Evolutionary conservation across 1,140 invertebrate genomes (phyloP).

Genomic region (Chlorops oryzae): DNA sequence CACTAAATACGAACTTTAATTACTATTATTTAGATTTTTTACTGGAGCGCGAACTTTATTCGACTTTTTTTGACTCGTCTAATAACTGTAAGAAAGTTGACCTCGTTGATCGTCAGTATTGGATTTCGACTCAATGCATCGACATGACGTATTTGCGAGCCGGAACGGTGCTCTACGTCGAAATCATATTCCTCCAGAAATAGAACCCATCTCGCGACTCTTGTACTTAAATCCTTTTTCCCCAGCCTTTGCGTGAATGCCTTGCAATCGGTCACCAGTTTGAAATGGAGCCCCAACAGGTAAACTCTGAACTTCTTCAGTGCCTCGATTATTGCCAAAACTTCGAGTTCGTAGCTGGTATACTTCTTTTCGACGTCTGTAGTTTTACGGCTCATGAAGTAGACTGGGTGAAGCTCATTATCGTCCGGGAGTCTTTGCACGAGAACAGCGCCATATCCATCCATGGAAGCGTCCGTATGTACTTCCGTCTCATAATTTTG

Average conservation of each 20-base stretch:
- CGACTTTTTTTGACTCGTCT: no score
- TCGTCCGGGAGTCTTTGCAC: constrained; percentile 32
- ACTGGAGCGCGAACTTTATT: no score
- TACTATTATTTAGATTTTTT: no score
- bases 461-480: constrained; percentile 37
- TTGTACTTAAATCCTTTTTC: constrained; percentile 28
- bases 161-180: constrained; percentile 21
- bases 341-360: constrained; percentile 43
- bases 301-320: constrained; percentile 28
- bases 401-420: constrained; percentile 48
- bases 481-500: constrained; percentile 31
- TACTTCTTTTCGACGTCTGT: constrained; percentile 32
- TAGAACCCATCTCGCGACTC: constrained; percentile 29
- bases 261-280: constrained; percentile 29
- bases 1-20: no score
- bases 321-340: constrained; percentile 47
- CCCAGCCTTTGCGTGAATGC: constrained; percentile 36
- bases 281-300: constrained; percentile 18
- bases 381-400: constrained; percentile 45
- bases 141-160: constrained; percentile 27
- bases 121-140: constrained; percentile 32
- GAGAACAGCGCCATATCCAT: constrained; percentile 32
- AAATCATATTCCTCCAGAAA: constrained; percentile 30
- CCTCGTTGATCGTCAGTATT: constrained; percentile 1
- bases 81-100: constrained; percentile 6